phyloP scores from a whole-genome alignment of 2,888 invertebrate species.

The Listrodromus nycthemerus region DNA sequence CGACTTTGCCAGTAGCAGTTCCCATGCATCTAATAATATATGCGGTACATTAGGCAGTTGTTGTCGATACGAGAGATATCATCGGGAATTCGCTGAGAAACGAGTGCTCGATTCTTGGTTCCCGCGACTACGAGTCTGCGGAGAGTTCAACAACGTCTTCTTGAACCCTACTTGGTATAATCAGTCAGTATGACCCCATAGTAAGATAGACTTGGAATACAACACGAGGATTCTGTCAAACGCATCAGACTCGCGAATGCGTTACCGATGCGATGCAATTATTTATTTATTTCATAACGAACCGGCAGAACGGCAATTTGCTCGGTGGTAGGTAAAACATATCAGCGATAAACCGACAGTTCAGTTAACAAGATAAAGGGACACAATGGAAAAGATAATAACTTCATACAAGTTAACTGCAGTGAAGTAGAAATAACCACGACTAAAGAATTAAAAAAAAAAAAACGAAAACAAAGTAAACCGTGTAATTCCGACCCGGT shows the following conservation, averaged over 20 bases:
- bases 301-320: too few relatives aligned
- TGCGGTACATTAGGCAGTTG: background rate
- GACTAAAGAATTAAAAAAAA: too few relatives aligned
- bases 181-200: background rate
- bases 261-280: slow-evolving; percentile 25
- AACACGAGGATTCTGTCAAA: background rate
- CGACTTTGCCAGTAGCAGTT: slow-evolving; percentile 51
- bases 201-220: background rate
- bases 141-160: background rate
- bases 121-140: background rate
- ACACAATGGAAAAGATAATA: too few relatives aligned
- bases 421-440: too few relatives aligned
- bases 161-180: background rate
- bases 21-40: background rate
- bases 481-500: too few relatives aligned
- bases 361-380: too few relatives aligned
- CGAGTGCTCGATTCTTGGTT: background rate
- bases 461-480: too few relatives aligned
- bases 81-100: slow-evolving; percentile 20
- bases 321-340: too few relatives aligned
- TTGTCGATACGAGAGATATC: background rate
- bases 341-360: too few relatives aligned
- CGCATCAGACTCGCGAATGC: background rate
- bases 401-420: too few relatives aligned
- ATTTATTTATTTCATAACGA: too few relatives aligned